These are phyloP conservation scores for Listrodromus nycthemerus DNA, from an alignment of 2,888 invertebrate species.

Conservation along the genomic window DNA sequence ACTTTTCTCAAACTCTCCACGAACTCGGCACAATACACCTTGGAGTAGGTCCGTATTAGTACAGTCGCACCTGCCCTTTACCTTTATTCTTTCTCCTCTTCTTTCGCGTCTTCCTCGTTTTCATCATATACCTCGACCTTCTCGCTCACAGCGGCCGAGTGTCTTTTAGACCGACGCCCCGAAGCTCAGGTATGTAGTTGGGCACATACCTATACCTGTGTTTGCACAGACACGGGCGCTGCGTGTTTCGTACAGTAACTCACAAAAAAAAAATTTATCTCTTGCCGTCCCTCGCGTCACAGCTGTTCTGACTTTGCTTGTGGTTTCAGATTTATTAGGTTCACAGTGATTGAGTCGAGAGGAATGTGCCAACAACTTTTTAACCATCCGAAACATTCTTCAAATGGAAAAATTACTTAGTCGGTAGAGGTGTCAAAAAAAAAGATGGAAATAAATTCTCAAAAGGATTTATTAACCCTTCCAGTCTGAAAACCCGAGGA, in stretches of 20 bases:
- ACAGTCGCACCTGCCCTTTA: slow-evolving; percentile 82
- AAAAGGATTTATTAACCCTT: background rate
- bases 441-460: background rate
- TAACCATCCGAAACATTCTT: background rate
- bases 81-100: slow-evolving; percentile 70
- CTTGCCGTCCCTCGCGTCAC: slow-evolving; percentile 30
- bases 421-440: background rate
- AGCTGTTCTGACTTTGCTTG: slow-evolving; percentile 45
- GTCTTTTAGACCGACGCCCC: slow-evolving; percentile 25
- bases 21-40: slow-evolving; percentile 46
- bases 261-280: slow-evolving; percentile 51
- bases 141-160: slow-evolving; percentile 13
- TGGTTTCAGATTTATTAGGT: slow-evolving; percentile 56
- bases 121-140: slow-evolving; percentile 34
- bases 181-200: slow-evolving; percentile 43
- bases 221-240: slow-evolving; percentile 22
- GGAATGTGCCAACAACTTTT: background rate
- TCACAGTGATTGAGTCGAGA: slow-evolving; percentile 7
- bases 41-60: slow-evolving; percentile 72
- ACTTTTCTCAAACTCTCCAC: slow-evolving; percentile 18
- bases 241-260: slow-evolving; percentile 49
- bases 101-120: slow-evolving; percentile 30
- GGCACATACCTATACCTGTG: slow-evolving; percentile 31
- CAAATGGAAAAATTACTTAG: background rate
- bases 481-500: background rate